Evolutionary conservation across 2,888 invertebrate species (phyloP).

Genomic region (Dorcus parallelipipedus): DNA sequence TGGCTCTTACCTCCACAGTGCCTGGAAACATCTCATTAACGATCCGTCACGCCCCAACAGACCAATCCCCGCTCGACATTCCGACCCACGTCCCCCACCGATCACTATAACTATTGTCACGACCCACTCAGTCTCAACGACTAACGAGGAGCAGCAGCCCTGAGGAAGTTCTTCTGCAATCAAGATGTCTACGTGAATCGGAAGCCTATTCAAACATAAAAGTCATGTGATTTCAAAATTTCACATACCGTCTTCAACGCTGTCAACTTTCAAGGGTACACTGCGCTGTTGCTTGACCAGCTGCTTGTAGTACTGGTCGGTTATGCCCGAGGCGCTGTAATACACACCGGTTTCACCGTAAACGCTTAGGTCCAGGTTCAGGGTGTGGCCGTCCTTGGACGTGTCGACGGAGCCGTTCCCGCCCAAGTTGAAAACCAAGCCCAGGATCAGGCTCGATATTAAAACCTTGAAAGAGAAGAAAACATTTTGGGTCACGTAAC

Average conservation of each 20-base stretch:
- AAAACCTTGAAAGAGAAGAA: not conserved
- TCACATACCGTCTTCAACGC: slow-evolving; percentile 18
- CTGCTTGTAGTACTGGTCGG: not conserved
- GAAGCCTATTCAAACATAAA: too few relatives aligned
- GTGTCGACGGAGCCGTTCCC: slow-evolving; percentile 1
- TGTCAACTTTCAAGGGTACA: slow-evolving; percentile 1
- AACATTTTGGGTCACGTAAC: not conserved
- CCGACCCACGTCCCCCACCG: too few relatives aligned
- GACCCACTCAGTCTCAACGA: too few relatives aligned
- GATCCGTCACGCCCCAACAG: too few relatives aligned
- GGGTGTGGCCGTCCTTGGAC: slow-evolving; percentile 9
- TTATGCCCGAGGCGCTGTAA: slow-evolving; percentile 1
- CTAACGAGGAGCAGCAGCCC: too few relatives aligned
- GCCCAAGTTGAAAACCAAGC: slow-evolving; percentile 4
- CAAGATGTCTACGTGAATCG: too few relatives aligned
- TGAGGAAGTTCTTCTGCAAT: too few relatives aligned
- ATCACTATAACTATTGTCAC: too few relatives aligned
- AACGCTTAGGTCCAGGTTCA: slow-evolving; percentile 1
- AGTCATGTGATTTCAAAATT: not conserved
- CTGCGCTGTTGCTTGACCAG: not conserved
- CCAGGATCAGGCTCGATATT: not conserved
- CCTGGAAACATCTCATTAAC: too few relatives aligned
- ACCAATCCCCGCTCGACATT: too few relatives aligned
- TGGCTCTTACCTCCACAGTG: too few relatives aligned
- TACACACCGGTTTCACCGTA: slow-evolving; percentile 11